Evolutionary conservation across 2,888 invertebrate species (phyloP).

Genomic region (Pterostichus niger): DNA sequence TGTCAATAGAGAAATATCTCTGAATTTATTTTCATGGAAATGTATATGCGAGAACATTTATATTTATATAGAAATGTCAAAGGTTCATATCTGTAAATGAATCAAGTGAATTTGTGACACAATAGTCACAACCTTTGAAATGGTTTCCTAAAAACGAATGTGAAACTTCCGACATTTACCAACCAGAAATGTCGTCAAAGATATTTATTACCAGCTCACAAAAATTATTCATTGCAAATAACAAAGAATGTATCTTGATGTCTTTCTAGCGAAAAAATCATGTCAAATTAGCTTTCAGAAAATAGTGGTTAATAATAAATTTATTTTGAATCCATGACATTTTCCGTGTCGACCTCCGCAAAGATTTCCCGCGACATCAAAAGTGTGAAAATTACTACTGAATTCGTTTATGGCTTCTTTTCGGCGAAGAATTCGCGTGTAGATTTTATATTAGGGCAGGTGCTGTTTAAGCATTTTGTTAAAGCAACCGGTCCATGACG

Average conservation of each 20-base stretch:
- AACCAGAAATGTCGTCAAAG: conserved; percentile 4
- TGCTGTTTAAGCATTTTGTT: conserved; percentile 64
- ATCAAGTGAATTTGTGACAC: conserved; percentile 24
- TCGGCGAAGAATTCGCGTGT: conserved; percentile 16
- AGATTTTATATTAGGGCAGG: conserved; percentile 61
- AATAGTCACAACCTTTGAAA: conserved; percentile 45
- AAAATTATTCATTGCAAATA: no score
- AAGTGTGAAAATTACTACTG: conserved; percentile 48
- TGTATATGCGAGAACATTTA: conserved; percentile 33
- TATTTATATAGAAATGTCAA: conserved; percentile 41
- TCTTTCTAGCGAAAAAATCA: neutral
- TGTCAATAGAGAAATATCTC: conserved; percentile 20
- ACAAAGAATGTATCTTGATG: neutral
- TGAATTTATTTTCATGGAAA: conserved; percentile 6
- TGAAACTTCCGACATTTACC: conserved; percentile 31
- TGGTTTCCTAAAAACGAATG: conserved; percentile 39
- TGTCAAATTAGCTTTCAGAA: no score
- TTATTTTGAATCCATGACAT: conserved; percentile 6
- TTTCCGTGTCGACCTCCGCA: conserved; percentile 36
- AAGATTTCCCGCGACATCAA: conserved; percentile 32
- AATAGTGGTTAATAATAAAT: no score
- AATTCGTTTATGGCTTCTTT: conserved; percentile 54
- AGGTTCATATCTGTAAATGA: conserved; percentile 50
- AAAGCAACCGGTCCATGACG: conserved; percentile 50
- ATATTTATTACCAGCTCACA: conserved; percentile 20